These are phyloP conservation scores for Sciurus niger DNA, from an alignment of 2,113 vertebrate species.

Conservation along the genomic window DNA sequence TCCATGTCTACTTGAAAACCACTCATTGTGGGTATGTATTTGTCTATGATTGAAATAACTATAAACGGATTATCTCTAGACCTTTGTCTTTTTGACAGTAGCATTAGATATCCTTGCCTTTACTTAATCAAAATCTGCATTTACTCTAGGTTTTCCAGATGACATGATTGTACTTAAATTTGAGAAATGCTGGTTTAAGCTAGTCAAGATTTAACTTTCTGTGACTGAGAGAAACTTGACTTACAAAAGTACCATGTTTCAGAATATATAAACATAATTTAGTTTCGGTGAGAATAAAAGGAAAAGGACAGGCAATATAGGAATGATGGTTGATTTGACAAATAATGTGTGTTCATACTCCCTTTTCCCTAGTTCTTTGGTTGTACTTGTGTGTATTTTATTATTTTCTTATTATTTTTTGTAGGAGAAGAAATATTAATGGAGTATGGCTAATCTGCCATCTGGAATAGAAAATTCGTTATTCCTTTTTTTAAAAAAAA, in stretches of 20 bases:
- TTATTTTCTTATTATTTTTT: background rate
- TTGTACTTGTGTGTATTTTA: background rate
- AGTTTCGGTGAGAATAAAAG: background rate
- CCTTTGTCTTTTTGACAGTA: constrained; percentile 28
- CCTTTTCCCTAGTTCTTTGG: background rate
- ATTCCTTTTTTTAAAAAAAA: background rate
- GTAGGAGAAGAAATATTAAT: constrained; percentile 43
- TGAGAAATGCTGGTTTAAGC: background rate
- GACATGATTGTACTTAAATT: background rate
- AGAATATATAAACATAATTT: constrained; percentile 28
- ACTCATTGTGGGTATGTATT: background rate
- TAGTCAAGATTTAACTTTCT: background rate
- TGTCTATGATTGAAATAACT: background rate
- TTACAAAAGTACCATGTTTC: background rate
- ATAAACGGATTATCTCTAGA: background rate
- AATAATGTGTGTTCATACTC: background rate
- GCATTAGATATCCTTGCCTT: background rate
- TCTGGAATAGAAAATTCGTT: constrained; percentile 11
- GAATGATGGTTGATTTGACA: background rate
- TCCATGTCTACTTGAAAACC: constrained; percentile 33
- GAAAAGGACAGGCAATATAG: background rate
- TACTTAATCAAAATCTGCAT: background rate
- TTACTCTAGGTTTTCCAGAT: background rate
- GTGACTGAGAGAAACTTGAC: background rate
- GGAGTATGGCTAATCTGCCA: background rate